Conservation (phyloP, 2,888 invertebrate genomes). For the Tenthredo mesomela region DNA sequence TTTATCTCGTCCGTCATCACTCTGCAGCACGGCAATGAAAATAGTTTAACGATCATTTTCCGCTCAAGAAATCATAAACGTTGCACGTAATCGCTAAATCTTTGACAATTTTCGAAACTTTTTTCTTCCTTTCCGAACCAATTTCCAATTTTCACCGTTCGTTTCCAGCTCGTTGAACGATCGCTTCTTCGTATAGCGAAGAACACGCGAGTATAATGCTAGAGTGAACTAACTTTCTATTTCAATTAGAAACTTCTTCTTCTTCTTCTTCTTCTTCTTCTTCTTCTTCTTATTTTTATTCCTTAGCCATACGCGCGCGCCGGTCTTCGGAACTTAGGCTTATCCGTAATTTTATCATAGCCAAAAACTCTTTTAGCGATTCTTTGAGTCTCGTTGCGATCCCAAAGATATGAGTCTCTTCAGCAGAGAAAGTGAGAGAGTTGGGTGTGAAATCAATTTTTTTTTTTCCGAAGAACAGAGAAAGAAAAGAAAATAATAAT, state of each 20-base stretch:
- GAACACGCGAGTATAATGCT: slow-evolving; percentile 8
- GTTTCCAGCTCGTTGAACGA: slow-evolving; percentile 26
- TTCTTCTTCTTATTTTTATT: neutral
- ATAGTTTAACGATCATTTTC: slow-evolving; percentile 14
- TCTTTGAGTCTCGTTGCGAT: neutral
- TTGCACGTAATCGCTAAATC: slow-evolving; percentile 28
- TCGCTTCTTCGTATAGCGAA: slow-evolving; percentile 9
- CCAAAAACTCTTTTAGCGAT: neutral
- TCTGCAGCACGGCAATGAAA: neutral
- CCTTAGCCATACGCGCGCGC: neutral
- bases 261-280: neutral
- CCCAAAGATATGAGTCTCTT: neutral
- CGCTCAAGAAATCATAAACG: slow-evolving; percentile 20
- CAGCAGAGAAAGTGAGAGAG: neutral
- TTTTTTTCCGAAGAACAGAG: neutral
- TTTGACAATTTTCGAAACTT: slow-evolving; percentile 36
- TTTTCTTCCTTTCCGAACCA: slow-evolving; percentile 13
- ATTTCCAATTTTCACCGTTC: slow-evolving; percentile 44
- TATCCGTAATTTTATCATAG: neutral
- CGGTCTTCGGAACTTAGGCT: neutral
- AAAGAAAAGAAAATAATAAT: neutral
- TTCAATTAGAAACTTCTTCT: slow-evolving; percentile 18
- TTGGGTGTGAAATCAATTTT: neutral
- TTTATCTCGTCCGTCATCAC: neutral
- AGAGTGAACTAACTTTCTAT: slow-evolving; percentile 17